phyloP scores from a whole-genome alignment of 2,888 invertebrate species.

The Philhelius pedissequus region DNA sequence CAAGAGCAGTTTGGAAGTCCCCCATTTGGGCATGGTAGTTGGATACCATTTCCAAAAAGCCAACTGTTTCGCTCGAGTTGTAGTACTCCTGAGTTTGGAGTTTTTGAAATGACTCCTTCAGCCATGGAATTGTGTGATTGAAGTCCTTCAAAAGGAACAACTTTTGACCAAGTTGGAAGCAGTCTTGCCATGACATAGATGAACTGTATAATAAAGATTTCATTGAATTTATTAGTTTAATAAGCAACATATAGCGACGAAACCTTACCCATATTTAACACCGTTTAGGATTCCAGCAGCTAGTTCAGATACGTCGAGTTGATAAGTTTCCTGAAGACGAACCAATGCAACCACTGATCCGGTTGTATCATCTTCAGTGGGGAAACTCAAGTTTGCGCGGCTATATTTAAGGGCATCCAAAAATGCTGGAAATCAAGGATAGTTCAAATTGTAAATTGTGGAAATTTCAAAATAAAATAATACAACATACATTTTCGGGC shows the following conservation, averaged over 20 bases:
- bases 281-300: conserved; percentile 92
- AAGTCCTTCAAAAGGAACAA: conserved; percentile 94
- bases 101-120: conserved; percentile 91
- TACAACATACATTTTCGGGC: conserved; percentile 79
- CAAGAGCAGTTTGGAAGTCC: conserved; percentile 89
- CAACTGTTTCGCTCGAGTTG: conserved; percentile 70
- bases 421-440: conserved; percentile 81
- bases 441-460: not conserved
- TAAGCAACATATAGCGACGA: not conserved
- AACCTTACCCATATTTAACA: conserved; percentile 85
- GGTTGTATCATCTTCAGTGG: conserved; percentile 93
- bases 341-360: conserved; percentile 97
- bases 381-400: conserved; percentile 88
- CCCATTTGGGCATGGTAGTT: conserved; percentile 74
- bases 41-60: conserved; percentile 74
- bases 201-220: conserved; percentile 76
- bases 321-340: conserved; percentile 95
- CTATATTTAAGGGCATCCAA: conserved; percentile 86
- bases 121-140: conserved; percentile 95
- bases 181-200: conserved; percentile 91
- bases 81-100: conserved; percentile 81
- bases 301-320: conserved; percentile 90
- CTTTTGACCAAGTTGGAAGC: conserved; percentile 95
- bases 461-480: not conserved
- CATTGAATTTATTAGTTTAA: not conserved